Evolutionary conservation across 2,113 vertebrate species (phyloP).

Genomic region (Gavia stellata): DNA sequence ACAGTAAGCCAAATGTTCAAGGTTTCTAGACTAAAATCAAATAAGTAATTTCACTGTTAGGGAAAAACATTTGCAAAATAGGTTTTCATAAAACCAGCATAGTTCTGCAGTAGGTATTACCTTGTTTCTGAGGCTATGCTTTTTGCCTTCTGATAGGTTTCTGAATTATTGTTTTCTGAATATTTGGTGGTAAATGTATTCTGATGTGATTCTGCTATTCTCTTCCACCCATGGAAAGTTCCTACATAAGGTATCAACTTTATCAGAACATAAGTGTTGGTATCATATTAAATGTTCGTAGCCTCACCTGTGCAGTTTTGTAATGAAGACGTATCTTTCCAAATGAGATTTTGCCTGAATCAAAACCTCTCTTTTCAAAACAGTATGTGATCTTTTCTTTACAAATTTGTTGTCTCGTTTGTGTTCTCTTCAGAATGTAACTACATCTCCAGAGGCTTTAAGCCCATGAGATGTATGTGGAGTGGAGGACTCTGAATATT

Average conservation of each 20-base stretch:
- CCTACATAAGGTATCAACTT: background rate
- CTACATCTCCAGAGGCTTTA: background rate
- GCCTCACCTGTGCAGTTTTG: background rate
- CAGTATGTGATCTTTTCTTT: background rate
- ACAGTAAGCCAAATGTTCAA: background rate
- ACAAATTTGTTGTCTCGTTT: background rate
- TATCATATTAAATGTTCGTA: background rate
- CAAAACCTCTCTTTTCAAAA: background rate
- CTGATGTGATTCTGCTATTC: background rate
- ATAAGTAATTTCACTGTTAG: background rate
- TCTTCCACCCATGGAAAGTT: background rate
- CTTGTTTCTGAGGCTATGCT: background rate
- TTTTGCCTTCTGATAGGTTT: background rate
- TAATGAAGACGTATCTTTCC: background rate
- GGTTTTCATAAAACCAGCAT: background rate
- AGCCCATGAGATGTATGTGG: background rate
- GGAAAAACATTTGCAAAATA: slow-evolving; percentile 6
- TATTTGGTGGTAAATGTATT: background rate
- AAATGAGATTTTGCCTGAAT: background rate
- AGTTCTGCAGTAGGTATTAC: background rate
- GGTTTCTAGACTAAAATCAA: background rate
- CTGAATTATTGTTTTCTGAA: background rate
- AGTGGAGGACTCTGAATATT: background rate
- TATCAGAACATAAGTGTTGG: background rate
- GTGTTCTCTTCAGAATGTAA: background rate